phyloP scores from a whole-genome alignment of 1,140 invertebrate genomes.

The Hetaerina americana region DNA sequence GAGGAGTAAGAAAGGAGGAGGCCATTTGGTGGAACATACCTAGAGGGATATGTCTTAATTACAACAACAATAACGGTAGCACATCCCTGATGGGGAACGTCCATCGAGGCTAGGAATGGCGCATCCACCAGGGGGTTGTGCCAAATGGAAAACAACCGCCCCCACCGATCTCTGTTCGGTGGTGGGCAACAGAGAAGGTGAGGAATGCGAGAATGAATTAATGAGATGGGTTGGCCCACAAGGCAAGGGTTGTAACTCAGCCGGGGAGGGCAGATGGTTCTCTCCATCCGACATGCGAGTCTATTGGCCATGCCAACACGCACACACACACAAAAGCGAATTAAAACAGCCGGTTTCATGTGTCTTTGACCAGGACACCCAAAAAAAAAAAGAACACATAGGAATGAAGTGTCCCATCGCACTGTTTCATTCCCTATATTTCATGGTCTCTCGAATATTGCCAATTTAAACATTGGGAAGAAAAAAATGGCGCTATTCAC shows the following conservation, averaged over 20 bases:
- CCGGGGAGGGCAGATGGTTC: background rate
- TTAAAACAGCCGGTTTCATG: background rate
- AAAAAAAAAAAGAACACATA: background rate
- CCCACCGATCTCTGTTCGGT: background rate
- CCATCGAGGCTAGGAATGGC: background rate
- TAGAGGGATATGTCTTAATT: slow-evolving; percentile 15
- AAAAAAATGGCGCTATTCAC: no score
- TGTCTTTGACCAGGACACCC: background rate
- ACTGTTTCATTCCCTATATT: background rate
- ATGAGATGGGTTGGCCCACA: background rate
- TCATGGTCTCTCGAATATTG: background rate
- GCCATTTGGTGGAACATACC: slow-evolving; percentile 2
- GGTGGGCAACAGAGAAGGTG: background rate
- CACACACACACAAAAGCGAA: background rate
- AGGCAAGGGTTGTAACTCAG: background rate
- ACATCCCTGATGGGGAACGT: background rate
- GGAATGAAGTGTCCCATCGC: background rate
- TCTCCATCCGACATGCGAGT: background rate
- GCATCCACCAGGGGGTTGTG: background rate
- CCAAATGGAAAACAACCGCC: slow-evolving; percentile 11
- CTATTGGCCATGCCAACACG: background rate
- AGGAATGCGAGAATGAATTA: background rate
- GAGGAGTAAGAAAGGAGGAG: background rate
- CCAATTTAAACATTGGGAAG: background rate
- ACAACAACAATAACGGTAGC: slow-evolving; percentile 11